Conservation (phyloP, 2,113 vertebrate genomes). For the Diphyllodes magnificus region DNA sequence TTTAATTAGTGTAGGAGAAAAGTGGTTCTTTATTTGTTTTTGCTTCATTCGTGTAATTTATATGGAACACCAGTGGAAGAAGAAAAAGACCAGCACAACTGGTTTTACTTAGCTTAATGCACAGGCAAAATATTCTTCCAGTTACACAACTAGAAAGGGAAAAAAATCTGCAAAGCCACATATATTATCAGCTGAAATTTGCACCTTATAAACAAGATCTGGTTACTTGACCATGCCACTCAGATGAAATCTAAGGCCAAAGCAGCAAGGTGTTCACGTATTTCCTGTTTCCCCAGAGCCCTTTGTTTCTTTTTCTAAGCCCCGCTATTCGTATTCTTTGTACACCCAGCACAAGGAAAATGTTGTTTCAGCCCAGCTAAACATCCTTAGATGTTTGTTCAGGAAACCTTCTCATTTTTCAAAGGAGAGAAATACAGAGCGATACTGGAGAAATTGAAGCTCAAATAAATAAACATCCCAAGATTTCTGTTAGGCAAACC, state of each 20-base stretch:
- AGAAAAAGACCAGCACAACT: conserved; percentile 22
- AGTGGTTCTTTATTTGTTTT: conserved; percentile 56
- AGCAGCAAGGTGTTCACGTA: neutral
- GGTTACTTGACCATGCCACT: conserved; percentile 35
- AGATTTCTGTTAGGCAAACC: neutral
- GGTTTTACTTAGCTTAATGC: conserved; percentile 51
- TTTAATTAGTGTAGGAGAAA: conserved; percentile 63
- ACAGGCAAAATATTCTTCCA: conserved; percentile 19
- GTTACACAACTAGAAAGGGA: conserved; percentile 3
- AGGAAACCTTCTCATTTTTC: conserved; percentile 6
- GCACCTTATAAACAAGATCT: conserved; percentile 46
- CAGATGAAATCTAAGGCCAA: conserved; percentile 13
- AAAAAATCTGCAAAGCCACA: conserved; percentile 51
- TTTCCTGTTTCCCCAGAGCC: conserved; percentile 9
- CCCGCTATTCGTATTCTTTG: neutral
- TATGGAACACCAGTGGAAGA: conserved; percentile 2
- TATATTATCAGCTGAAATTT: conserved; percentile 41
- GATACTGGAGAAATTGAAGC: neutral
- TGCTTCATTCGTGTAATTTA: conserved; percentile 36
- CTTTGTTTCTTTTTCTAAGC: conserved; percentile 29
- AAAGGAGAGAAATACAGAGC: neutral
- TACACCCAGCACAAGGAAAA: neutral
- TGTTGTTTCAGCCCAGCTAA: conserved; percentile 5
- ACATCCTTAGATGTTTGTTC: neutral
- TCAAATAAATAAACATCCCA: neutral